Conservation (phyloP, 2,797 vertebrate species). For the Cichlasoma orientale region DNA sequence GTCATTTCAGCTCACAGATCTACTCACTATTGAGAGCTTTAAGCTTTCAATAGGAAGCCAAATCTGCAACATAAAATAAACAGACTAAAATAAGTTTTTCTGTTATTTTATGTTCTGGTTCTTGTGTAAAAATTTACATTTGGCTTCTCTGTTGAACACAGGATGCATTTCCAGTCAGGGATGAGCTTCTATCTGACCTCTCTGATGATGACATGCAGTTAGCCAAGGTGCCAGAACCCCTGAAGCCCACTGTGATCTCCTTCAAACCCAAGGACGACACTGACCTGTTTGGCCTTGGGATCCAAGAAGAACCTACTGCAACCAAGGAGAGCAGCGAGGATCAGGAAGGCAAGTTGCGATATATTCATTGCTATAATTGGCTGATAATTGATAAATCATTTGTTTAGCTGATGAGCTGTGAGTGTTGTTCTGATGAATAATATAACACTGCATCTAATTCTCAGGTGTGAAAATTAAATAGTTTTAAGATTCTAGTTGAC, state of each 20-base stretch:
- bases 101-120: background rate
- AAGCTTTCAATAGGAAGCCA: background rate
- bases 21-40: background rate
- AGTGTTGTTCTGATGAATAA: background rate
- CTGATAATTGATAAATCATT: background rate
- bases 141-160: slow-evolving; percentile 45
- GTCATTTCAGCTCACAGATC: background rate
- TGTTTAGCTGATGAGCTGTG: background rate
- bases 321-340: slow-evolving; percentile 88
- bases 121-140: background rate
- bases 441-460: too few species aligned
- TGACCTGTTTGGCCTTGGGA: slow-evolving; percentile 92
- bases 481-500: too few species aligned
- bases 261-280: slow-evolving; percentile 86
- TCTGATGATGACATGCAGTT: slow-evolving; percentile 86
- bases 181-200: slow-evolving; percentile 88
- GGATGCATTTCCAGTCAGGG: slow-evolving; percentile 86
- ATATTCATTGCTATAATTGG: background rate
- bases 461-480: too few species aligned
- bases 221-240: slow-evolving; percentile 65
- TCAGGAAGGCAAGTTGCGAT: slow-evolving; percentile 78
- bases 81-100: background rate
- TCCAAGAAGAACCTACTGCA: slow-evolving; percentile 79
- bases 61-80: background rate
- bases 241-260: slow-evolving; percentile 78